Conservation (phyloP, 2,888 invertebrate genomes). For the Malthinus seriepunctatus region DNA sequence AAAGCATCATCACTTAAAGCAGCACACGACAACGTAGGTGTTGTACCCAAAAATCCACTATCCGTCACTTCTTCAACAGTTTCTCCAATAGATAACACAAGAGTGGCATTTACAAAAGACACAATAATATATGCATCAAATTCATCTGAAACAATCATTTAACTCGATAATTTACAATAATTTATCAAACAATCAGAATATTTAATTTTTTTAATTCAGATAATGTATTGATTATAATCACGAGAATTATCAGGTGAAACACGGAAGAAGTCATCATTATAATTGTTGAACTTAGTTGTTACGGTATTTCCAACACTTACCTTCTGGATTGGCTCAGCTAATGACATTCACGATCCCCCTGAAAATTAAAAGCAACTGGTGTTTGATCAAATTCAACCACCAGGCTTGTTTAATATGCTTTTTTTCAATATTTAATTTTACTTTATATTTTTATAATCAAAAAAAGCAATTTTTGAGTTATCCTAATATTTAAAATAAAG, state of each 20-base stretch:
- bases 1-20: conserved; percentile 97
- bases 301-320: conserved; percentile 18
- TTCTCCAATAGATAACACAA: conserved; percentile 98
- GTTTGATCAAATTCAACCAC: conserved; percentile 72
- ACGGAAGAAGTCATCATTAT: conserved; percentile 52
- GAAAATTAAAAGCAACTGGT: conserved; percentile 84
- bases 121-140: conserved; percentile 99
- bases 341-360: conserved; percentile 27
- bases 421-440: not conserved
- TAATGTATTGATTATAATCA: conserved; percentile 44
- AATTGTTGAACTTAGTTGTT: not conserved
- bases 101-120: conserved; percentile 97
- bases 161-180: not conserved
- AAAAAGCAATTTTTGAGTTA: not conserved
- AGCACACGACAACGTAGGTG: conserved; percentile 97
- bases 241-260: conserved; percentile 51
- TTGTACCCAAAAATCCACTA: conserved; percentile 98
- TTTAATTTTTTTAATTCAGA: conserved; percentile 14
- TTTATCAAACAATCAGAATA: not conserved
- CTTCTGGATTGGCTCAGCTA: conserved; percentile 9
- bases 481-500: too few species aligned
- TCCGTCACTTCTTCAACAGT: conserved; percentile 99
- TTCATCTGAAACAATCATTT: conserved; percentile 82
- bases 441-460: not conserved
- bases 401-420: conserved; percentile 64